Conservation (phyloP, 1,140 invertebrate genomes). For the Cotesia vestalis region DNA sequence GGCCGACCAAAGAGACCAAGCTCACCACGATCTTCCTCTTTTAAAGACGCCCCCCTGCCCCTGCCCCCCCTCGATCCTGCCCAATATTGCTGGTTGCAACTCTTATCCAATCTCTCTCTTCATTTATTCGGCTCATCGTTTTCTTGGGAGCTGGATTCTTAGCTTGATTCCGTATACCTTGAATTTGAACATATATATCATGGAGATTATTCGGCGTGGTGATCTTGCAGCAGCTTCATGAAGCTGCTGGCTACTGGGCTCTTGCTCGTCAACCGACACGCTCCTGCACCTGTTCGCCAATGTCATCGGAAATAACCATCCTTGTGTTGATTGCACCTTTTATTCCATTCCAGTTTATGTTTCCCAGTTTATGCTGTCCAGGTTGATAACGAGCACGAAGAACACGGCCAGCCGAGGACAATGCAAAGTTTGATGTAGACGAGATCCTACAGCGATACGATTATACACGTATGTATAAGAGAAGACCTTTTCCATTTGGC, state of each 20-base stretch:
- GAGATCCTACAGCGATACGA: neutral
- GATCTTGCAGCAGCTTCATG: neutral
- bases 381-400: neutral
- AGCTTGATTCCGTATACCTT: too few relatives aligned
- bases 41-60: neutral
- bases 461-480: neutral
- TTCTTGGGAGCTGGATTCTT: neutral
- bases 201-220: neutral
- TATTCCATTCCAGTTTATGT: neutral
- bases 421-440: slow-evolving; percentile 22
- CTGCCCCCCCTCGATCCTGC: neutral
- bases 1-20: slow-evolving; percentile 31
- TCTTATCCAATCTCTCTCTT: neutral
- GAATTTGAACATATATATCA: too few relatives aligned
- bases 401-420: neutral
- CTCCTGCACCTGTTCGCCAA: slow-evolving; percentile 15
- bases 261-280: neutral
- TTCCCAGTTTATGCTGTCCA: neutral
- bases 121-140: neutral
- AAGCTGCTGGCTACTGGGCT: too few relatives aligned
- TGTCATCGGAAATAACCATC: neutral
- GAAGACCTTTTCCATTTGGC: slow-evolving; percentile 10
- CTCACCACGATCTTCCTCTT: slow-evolving; percentile 6
- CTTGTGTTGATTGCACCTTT: neutral
- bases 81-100: too few relatives aligned